Evolutionary conservation across 2,113 vertebrate genomes (phyloP), one percentile per base, ranked within the genome.

Genomic region (Apodemus speciosus): DNA sequence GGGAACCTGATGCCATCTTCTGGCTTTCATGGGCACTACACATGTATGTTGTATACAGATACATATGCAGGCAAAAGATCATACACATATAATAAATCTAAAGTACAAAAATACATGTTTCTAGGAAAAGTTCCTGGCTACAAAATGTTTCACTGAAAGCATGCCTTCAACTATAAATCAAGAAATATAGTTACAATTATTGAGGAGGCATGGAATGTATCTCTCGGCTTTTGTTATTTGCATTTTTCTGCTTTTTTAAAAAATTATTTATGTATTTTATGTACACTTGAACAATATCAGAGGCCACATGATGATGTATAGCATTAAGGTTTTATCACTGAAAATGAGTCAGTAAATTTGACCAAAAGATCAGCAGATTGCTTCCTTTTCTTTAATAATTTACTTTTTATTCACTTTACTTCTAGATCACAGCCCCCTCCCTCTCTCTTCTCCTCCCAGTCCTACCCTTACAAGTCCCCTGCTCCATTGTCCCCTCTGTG

Each of bases 181-280:
- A 68, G 62, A 92, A 91, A 30, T 64, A 64, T 64, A 30, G 25
- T 64, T 64, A 30, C 30, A 27, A 30, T 64, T 27, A 68, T 0
- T 66, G 11, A 38, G 56, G 68, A 77, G 62, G 58, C 20, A 64
- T 18, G 27, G 14, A 40, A 85, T 95, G 49, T 43, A 79, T 77
- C 77, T 91, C 25, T 69, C 86, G 68, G 38, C 71, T 90, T 94
- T 93, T 77, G 23, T 87, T 68, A 93, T 88, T 85, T 94, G 53
- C 1, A 84, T 92, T 93, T 64, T 64, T 91, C 77, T n/a, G 69
- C 10, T 49, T 51, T 77, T 53, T 51, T 51, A 9, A 5, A 77
- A 20, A 77, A 10, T 49, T 51, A 76, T 76, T 46, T 75, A 46
- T 75, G 1, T 51, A 77, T 77, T 77, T 18, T 30, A 49, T 76